Base-by-base conservation (phyloP, 2,888 invertebrate species). In the Drosophila mercatorum region DNA sequence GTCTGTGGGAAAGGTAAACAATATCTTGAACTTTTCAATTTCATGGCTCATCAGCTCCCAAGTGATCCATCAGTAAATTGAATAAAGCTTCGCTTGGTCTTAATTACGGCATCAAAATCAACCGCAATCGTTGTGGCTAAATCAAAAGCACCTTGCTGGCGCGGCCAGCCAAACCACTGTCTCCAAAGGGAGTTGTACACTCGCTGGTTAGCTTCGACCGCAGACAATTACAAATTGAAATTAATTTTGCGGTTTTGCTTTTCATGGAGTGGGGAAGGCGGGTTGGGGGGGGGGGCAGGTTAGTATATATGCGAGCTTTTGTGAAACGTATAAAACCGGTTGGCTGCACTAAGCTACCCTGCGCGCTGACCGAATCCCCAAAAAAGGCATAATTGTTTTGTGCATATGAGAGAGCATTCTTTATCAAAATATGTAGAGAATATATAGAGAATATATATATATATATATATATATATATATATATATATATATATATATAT, bases 191-290 rank as follows among this genome's bases (percentile, higher is more conserved):
- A 34, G 47, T 60, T 46, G 69, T 11, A 8, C 10, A n/a, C 22
- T 47, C 46, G 10, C 44, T 17, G 44, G 31, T 51, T 38, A 40
- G 55, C 17, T 36, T 12, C 12, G 38, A 64, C 72, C 67, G 57
- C 57, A 53, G 68, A 68, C 51, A 68, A 69, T 78, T 78, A 69
- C 82, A 81, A 78, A 78, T 73, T 62, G 62, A 78, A 78, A 81
- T 78, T 63, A 68, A 73, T 73, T 73, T 62, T 81, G 81, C 61
- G 78, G 78, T 78, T 68, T 59, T 26, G 10, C 38, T 44, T 51
- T 47, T 46, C 52, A 5, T 51, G 34, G 17, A 36, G 17, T 2
- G 2, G 22, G 36, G 31, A 3, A 28, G 28, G 3, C 3, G 28
- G 0, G 28, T 28, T 4, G 28, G 28, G 28, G 5, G 28, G 22